Conservation (phyloP, 2,888 invertebrate genomes). For the Furcula furcula region DNA sequence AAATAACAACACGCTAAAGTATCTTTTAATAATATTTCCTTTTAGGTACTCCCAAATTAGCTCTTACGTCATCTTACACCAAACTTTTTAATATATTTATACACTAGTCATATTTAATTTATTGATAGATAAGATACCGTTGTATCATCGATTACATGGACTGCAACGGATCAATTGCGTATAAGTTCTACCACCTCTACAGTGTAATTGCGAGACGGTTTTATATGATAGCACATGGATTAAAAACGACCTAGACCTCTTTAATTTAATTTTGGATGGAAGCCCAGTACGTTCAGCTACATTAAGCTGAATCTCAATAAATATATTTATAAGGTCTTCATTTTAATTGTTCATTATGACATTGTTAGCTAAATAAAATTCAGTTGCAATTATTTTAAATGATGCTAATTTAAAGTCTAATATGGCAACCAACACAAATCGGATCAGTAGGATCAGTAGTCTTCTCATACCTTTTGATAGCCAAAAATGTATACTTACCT, state of each 20-base stretch:
- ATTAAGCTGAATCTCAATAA: constrained; percentile 44
- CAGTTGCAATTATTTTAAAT: neutral
- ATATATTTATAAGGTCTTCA: constrained; percentile 32
- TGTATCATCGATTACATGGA: constrained; percentile 22
- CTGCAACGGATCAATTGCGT: constrained; percentile 10
- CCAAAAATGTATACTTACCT: too few species aligned
- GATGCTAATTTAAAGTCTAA: too few species aligned
- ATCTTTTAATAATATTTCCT: neutral
- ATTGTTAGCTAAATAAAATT: constrained; percentile 3
- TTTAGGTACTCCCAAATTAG: neutral
- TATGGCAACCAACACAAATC: too few species aligned
- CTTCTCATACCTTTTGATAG: too few species aligned
- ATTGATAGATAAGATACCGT: constrained; percentile 34
- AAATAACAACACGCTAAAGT: too few species aligned
- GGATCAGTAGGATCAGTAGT: too few species aligned
- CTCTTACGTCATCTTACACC: neutral
- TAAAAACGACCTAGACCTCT: constrained; percentile 62
- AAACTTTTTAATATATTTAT: constrained; percentile 1
- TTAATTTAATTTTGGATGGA: constrained; percentile 58
- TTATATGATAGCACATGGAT: constrained; percentile 24
- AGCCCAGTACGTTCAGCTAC: constrained; percentile 54
- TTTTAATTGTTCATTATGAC: constrained; percentile 19
- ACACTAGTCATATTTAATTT: constrained; percentile 15
- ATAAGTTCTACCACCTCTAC: constrained; percentile 8
- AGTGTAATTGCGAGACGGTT: constrained; percentile 10